Base-by-base conservation (phyloP, 1,140 invertebrate genomes). In the Papilio machaon region DNA sequence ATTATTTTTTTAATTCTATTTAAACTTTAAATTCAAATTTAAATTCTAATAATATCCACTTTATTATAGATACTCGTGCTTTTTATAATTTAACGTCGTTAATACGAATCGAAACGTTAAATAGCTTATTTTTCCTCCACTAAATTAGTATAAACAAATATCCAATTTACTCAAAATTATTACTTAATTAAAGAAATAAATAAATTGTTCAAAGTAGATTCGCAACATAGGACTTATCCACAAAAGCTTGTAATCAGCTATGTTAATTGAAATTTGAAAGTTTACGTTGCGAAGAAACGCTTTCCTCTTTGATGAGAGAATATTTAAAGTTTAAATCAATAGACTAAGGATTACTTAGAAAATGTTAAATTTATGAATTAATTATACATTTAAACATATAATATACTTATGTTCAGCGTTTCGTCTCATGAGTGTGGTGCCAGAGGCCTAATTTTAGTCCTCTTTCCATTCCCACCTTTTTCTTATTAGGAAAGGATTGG, bases 221-320 rank as follows among this genome's bases (percentile, higher is more conserved):
- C 23, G 64, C 23, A 13, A 70, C 30, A 35, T 70, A 70, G 64
- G 30, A 70, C 64, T 11, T 15, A 70, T 5, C 64, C 64, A 70
- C 64, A 70, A 70, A 70, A 70, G 64, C 64, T 70, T 35, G 64
- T 70, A 70, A 64, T 64, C 60, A 64, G 60, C 23, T 30, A 64
- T 64, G 60, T 64, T 64, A 64, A 70, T 70, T 70, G 64, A 70
- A 70, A 35, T 70, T 70, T 70, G 64, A 70, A 70, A 70, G 64
- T 70, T 70, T 70, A 70, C 64, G 64, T 70, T 70, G 64, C 30
- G 64, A 70, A 70, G 38, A 70, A 70, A 70, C 64, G 64, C 13
- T 70, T 70, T 70, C 35, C 23, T 30, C 64, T 70, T 70, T 70
- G 64, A 70, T 35, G 64, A 70, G 23, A 15, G 64, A 70, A 70